Conservation (phyloP, 2,888 invertebrate species). For the Leptopilina drosophilae region DNA sequence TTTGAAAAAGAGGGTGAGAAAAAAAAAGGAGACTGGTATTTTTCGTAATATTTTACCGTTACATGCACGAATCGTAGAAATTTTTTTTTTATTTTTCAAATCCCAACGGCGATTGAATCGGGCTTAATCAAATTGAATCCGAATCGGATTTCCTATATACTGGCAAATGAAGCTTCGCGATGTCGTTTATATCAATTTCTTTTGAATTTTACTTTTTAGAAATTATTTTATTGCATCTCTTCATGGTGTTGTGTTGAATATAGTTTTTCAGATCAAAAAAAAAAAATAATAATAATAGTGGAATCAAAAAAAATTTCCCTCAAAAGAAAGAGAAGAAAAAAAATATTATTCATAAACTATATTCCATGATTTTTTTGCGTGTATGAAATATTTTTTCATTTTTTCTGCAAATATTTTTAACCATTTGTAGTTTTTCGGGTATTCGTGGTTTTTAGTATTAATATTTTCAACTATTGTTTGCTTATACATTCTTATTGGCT, state of each 20-base stretch:
- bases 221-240: constrained; percentile 1
- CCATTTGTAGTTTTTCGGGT: no score
- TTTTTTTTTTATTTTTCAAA: constrained; percentile 9
- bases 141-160: constrained; percentile 31
- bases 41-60: constrained; percentile 7
- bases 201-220: constrained; percentile 40
- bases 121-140: constrained; percentile 41
- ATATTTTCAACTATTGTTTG: no score
- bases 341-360: no score
- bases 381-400: no score
- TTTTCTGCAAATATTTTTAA: no score
- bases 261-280: neutral
- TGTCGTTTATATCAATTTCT: constrained; percentile 48
- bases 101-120: constrained; percentile 25
- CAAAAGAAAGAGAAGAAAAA: no score
- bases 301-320: neutral
- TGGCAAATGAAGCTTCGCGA: constrained; percentile 46
- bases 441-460: no score
- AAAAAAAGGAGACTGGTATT: neutral
- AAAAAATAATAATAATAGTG: neutral
- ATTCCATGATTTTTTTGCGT: no score
- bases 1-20: neutral
- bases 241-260: neutral
- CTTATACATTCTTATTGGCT: no score
- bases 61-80: constrained; percentile 6